A percentile compares a stretch with the other conserved stretches of the same genome.
These are phyloP conservation scores for Eolophus roseicapilla DNA, from an alignment of 2,113 vertebrate genomes.

Conservation along the genomic window DNA sequence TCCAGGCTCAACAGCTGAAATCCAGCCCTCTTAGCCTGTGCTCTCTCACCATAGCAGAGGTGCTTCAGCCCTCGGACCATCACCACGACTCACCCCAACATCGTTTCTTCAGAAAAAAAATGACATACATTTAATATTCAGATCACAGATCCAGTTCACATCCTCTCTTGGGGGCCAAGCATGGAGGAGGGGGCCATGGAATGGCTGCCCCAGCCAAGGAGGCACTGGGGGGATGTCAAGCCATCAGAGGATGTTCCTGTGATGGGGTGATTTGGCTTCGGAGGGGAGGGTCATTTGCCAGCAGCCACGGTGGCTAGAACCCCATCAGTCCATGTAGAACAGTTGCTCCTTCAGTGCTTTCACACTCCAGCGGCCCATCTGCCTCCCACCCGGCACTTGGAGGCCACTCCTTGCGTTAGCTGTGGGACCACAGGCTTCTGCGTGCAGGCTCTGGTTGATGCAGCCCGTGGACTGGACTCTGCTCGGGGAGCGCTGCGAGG, in stretches of 20 bases:
- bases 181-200: not conserved
- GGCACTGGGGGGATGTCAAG: not conserved
- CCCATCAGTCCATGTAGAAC: not conserved
- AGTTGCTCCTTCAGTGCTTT: not conserved
- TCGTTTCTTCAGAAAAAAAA: not conserved
- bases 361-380: not conserved
- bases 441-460: not conserved
- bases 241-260: not conserved
- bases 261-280: not conserved
- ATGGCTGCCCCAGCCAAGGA: not conserved
- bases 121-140: not conserved
- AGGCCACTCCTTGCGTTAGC: not conserved
- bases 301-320: not conserved
- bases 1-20: not conserved
- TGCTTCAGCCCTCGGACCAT: not conserved
- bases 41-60: not conserved
- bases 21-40: not conserved
- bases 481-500: not conserved
- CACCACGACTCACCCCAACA: not conserved
- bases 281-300: not conserved
- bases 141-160: not conserved
- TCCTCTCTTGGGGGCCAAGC: not conserved
- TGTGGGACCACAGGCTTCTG: not conserved
- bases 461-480: not conserved
- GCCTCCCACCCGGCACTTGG: accelerated